Conservation (phyloP, 2,113 vertebrate species). For the Platycercus adscitus region DNA sequence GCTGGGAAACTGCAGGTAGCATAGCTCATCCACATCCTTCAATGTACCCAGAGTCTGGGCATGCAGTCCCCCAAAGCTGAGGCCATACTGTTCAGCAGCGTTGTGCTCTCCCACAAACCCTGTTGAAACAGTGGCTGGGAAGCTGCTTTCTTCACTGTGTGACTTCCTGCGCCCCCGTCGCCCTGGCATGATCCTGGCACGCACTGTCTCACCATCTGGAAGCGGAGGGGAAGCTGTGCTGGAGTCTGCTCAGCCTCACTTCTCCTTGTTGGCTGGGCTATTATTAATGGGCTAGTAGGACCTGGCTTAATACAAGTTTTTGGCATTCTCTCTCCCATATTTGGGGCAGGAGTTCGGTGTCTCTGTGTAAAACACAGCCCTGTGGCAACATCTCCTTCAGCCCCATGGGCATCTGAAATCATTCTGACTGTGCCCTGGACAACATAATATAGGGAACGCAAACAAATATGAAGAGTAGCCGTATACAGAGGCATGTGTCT, state of each 20-base stretch:
- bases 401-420: rapidly evolving
- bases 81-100: rapidly evolving
- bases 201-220: background rate
- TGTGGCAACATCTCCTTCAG: background rate
- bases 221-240: background rate
- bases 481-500: rapidly evolving
- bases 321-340: background rate
- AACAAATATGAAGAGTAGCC: background rate
- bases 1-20: rapidly evolving
- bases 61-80: background rate
- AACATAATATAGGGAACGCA: background rate
- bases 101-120: background rate
- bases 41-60: rapidly evolving
- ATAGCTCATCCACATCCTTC: rapidly evolving
- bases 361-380: background rate
- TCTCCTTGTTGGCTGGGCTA: background rate
- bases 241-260: background rate
- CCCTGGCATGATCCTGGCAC: rapidly evolving
- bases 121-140: background rate
- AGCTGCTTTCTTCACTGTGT: rapidly evolving
- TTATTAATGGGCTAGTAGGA: background rate
- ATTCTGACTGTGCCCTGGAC: background rate
- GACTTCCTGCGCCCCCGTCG: rapidly evolving
- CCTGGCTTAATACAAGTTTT: rapidly evolving
- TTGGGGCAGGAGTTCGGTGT: background rate